These are phyloP conservation scores for Ptychochromis oligacanthus DNA, from an alignment of 2,113 vertebrate genomes.

Conservation along the genomic window DNA sequence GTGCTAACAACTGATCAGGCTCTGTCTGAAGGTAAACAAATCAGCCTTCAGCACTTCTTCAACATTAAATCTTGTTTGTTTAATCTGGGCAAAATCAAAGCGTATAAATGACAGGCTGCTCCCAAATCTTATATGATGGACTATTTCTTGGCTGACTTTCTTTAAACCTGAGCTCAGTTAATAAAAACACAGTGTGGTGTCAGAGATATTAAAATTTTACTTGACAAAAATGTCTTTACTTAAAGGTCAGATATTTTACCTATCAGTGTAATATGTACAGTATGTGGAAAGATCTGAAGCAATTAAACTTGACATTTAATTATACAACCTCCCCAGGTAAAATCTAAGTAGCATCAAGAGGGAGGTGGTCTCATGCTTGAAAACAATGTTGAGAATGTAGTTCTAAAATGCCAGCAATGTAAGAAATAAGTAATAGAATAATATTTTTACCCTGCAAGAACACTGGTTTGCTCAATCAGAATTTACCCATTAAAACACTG, in stretches of 20 bases:
- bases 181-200: background rate
- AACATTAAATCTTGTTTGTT: background rate
- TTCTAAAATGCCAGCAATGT: background rate
- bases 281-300: background rate
- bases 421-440: background rate
- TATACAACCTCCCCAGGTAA: background rate
- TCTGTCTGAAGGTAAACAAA: background rate
- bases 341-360: background rate
- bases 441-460: background rate
- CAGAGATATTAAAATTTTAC: background rate
- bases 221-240: background rate
- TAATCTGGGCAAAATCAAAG: background rate
- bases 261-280: background rate
- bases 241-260: background rate
- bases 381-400: background rate
- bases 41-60: background rate
- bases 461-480: background rate
- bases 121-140: background rate
- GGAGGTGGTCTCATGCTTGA: background rate
- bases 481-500: background rate
- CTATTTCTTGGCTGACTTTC: background rate
- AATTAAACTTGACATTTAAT: conserved; percentile 7
- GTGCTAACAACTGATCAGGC: background rate
- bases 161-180: background rate
- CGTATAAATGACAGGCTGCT: background rate